Evolutionary conservation across 2,113 vertebrate species (phyloP), one percentile per base, ranked within the genome.

Genomic region (Acanthochromis polyacanthus): DNA sequence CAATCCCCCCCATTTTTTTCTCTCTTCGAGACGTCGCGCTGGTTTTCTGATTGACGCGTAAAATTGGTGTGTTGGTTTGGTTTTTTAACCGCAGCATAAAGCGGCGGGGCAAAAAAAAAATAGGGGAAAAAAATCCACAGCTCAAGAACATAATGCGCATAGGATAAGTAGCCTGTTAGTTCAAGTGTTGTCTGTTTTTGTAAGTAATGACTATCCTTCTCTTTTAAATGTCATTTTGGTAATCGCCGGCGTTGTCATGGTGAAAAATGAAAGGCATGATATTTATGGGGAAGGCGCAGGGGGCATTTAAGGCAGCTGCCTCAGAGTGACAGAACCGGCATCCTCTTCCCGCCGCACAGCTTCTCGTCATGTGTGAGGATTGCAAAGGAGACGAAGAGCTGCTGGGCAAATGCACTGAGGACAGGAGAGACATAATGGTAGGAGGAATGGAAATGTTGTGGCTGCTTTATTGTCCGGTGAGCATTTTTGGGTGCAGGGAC

Each of bases 281-380:
- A 91, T 93, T 93, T 93, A 91, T 91, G 90, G 90, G 32, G 91
- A 84, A 70, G 89, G 71, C 51, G 88, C 66, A 57, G 50, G 86
- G 83, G 82, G 89, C 82, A 89, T 94, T 93, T 85, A 93, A 92
- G 82, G 85, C 85, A 50, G 77, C 86, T 78, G 86, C 71, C 12
- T 19, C 72, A n/a, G 80, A 48, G 36, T 73, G 80, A 80, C 72
- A 53, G 32, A 50, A 70, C 22, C 65, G 17, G 28, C 83, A 20
- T 52, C 68, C 40, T 74, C 74, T 32, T 8, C 61, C 63, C 66
- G 65, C 57, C 68, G 32, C 30, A 87, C 36, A 88, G 75, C 86
- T 68, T 38, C 75, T 64, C 80, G 84, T 84, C 92, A 96, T 96
- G 96, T 95, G 95, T 78, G 94, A 95, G 30, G 95, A 94, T 74